Evolutionary conservation across 2,113 vertebrate species (phyloP), one percentile per base, ranked within the genome.

Genomic region (Gallinago jamesoni): DNA sequence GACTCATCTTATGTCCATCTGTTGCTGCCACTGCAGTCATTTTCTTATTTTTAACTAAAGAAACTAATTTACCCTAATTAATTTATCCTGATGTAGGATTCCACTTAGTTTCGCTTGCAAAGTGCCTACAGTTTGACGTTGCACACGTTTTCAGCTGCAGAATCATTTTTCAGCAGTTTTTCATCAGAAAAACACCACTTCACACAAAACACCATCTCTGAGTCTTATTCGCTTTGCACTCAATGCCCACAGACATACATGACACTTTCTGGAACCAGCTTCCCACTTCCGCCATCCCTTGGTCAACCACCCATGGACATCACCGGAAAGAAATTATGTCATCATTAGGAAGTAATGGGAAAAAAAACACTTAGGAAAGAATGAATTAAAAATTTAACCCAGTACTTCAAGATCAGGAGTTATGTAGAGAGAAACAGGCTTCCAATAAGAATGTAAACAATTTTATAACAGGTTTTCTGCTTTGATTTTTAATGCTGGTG

Each of bases 401-500:
- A 75, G 28, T 24, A 84, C 45, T 73, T 93, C 33, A 91, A 41
- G 73, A n/a, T 50, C 22, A 31, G 35, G 22, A 67, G 21, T 64
- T 5, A 2, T 9, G 19, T 5, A 56, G 50, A 89, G 27, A 87
- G 30, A 81, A 93, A 82, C 11, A 87, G 7, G 6, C 24, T 89
- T 89, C 41, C 52, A 73, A 25, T 59, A 45, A 84, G 79, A 77
- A 64, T 27, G 45, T 64, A 87, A 95, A 84, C 63, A 23, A 63
- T 60, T 84, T 66, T 94, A 69, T 84, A 90, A 79, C 41, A 60
- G 11, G 2, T 39, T 39, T 82, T 92, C 88, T 80, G 18, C n/a
- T 83, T 87, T 41, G 14, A 77, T 90, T 93, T 91, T 91, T 96
- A 96, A 94, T 96, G 50, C 27, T 69, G 72, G 33, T 83, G 45